Base-by-base conservation (phyloP, 2,888 invertebrate species). In the Drosophila meridiana region DNA sequence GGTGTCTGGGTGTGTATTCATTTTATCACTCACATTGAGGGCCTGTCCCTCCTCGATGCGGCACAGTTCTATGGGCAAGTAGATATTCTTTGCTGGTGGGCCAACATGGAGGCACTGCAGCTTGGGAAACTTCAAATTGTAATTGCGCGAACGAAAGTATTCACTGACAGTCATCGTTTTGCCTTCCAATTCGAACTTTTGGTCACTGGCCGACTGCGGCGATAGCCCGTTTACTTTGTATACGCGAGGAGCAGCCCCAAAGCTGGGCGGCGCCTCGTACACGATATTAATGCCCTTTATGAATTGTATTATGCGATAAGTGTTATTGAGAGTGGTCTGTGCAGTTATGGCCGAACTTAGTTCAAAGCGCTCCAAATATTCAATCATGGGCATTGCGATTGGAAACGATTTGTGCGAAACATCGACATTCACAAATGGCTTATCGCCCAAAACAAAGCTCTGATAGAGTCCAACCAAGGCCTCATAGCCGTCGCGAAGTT, bases 381-480 rank as follows among this genome's bases (percentile, higher is more conserved):
- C 92, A 0, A 95, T 65, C 26, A 96, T 3, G 71, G 80, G 63
- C 95, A 94, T 9, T 91, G 88, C 61, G 53, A 92, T 95, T 0
- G 97, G 96, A 87, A 97, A 97, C 0, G 96, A 96, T 92, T 97
- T 97, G 89, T 97, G 96, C 0, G 96, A 95, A 45, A 97, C 97
- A 93, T 99, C 99, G 66, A 99, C 96, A 92, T 99, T 99, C 45
- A 99, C 93, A 92, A 96, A 96, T 60, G 97, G 97, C 82, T 95
- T 95, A 95, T 97, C 97, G 13, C 98, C 98, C 61, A 99, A 95
- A 75, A 98, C 95, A 0, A 98, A 97, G 9, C 97, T 97, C 93
- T 99, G 98, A 94, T 97, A 99, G 0, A 98, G 95, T 6, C 99
- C 99, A 69, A 97, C 95, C 96, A 98, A 98, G 90, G 99, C 95